These are phyloP conservation scores for Tetrapedia diversipes DNA, from an alignment of 2,888 invertebrate genomes.

Conservation along the genomic window DNA sequence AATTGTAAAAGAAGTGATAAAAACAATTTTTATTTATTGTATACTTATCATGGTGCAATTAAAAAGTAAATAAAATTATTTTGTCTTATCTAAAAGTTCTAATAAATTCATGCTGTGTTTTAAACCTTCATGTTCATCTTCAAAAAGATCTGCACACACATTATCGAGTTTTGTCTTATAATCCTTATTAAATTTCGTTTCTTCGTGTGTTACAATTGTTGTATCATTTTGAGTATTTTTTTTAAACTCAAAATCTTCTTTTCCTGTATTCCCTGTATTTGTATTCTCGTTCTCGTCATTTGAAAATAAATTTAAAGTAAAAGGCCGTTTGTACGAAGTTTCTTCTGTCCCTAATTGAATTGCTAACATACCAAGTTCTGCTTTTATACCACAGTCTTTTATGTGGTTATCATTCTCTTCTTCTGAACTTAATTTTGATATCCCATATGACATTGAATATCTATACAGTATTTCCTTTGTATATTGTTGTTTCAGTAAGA, in stretches of 20 bases:
- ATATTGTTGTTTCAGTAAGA: background rate
- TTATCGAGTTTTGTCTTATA: slow-evolving; percentile 70
- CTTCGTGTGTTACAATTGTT: slow-evolving; percentile 40
- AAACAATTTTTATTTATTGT: slow-evolving; percentile 22
- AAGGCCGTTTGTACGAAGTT: slow-evolving; percentile 65
- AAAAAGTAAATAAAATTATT: slow-evolving; percentile 51
- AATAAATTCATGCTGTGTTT: slow-evolving; percentile 73
- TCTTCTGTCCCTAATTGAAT: slow-evolving; percentile 76
- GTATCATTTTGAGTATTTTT: slow-evolving; percentile 32
- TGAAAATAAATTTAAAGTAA: slow-evolving; percentile 71
- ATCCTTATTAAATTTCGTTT: slow-evolving; percentile 62
- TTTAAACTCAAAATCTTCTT: slow-evolving; percentile 23
- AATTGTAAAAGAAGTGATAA: slow-evolving; percentile 46
- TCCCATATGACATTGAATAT: slow-evolving; percentile 70
- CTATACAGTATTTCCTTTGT: slow-evolving; percentile 49
- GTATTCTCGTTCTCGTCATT: slow-evolving; percentile 61
- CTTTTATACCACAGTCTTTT: slow-evolving; percentile 68
- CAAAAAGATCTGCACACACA: slow-evolving; percentile 73
- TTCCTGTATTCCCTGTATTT: slow-evolving; percentile 53
- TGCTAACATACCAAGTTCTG: slow-evolving; percentile 76
- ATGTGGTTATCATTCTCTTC: slow-evolving; percentile 48
- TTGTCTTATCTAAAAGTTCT: slow-evolving; percentile 75
- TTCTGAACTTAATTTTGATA: slow-evolving; percentile 29
- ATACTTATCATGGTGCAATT: background rate
- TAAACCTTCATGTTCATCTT: slow-evolving; percentile 62